Base-by-base conservation (phyloP, 2,888 invertebrate genomes). In the Nezara viridula region DNA sequence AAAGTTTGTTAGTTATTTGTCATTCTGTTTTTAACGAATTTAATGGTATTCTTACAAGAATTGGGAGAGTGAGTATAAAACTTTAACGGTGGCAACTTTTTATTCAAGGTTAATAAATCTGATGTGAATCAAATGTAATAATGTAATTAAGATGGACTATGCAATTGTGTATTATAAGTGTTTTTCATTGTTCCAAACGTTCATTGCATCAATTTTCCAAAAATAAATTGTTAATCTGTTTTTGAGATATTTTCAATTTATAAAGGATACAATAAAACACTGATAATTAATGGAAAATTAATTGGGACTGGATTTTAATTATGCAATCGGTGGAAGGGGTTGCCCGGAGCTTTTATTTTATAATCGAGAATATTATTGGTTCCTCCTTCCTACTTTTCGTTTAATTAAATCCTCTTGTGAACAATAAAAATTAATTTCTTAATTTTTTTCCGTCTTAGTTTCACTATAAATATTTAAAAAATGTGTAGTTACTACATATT, bases 211-310 rank as follows among this genome's bases (percentile, higher is more conserved):
- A 21, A 73, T 73, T 73, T 21, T 1, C 66, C 66, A 73, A 12
- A n/a, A n/a, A 73, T 73, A 73, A 73, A 73, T 73, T 73, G 37
- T 32, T 37, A 4, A 16, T 37, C 66, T 73, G 66, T 73, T 73
- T 73, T 73, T 73, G 66, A 73, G 66, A 37, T 7, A 37, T 73
- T 73, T 37, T 32, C 66, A 73, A 37, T 73, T 73, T 73, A 73
- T 73, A 73, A 73, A 73, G 32, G 66, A 73, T 73, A 37, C 32
- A 73, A 73, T 73, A 73, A 73, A 73, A 73, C 66, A 73, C 32
- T 73, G 66, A 73, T 73, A 32, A 73, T 73, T 73, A 73, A 73
- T 73, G 66, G 37, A 73, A 73, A 73, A 73, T 73, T 73, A 73
- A 73, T 73, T 73, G 66, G 66, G 66, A 37, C 37, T 37, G 66